A percentile compares a stretch with the other conserved stretches of the same genome.
These are phyloP conservation scores for Phodopus roborovskii DNA, from an alignment of 2,113 vertebrate genomes.

Conservation along the genomic window DNA sequence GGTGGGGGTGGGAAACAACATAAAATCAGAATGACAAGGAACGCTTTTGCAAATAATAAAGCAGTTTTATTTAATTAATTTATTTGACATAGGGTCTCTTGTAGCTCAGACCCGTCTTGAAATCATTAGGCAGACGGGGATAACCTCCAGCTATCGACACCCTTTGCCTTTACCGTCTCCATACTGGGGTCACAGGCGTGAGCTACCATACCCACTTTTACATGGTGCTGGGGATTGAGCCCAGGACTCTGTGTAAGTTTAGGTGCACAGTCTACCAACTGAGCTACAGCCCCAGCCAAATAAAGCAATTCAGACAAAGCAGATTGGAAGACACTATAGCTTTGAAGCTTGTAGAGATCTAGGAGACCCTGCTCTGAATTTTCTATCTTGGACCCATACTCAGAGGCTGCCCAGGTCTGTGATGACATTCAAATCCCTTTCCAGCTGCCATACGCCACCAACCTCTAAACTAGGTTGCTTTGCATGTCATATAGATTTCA, in stretches of 20 bases:
- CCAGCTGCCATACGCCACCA: neutral
- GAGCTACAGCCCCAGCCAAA: neutral
- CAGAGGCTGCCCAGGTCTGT: neutral
- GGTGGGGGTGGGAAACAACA: neutral
- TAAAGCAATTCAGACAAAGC: neutral
- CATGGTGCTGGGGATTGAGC: neutral
- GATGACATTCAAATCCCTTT: neutral
- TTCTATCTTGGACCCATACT: neutral
- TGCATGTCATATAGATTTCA: accelerated
- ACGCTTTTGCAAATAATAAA: neutral
- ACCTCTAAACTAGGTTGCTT: neutral
- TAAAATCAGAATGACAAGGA: neutral
- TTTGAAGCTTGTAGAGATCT: neutral
- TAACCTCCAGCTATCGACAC: neutral
- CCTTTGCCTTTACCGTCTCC: too few species aligned
- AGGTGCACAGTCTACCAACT: neutral
- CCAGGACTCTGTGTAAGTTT: too few species aligned
- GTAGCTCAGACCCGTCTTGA: neutral
- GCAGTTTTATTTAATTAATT: neutral
- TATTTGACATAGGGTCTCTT: neutral
- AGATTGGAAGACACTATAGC: neutral
- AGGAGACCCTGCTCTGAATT: neutral
- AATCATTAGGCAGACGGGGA: neutral
- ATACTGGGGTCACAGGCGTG: too few species aligned
- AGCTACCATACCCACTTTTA: neutral